Conservation (phyloP, 1,140 invertebrate species). For the silkworm (Bombyx mori) region ASM3026992v2 NC_085116.1:8330001-8330500, state of each 20-base stretch:
- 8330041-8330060: too few species aligned
- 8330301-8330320: conserved; percentile 24
- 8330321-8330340: conserved; percentile 27
- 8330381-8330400: conserved; percentile 73
- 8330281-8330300: conserved; percentile 54
- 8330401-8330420: conserved; percentile 74
- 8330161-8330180: too few species aligned
- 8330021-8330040: too few species aligned
- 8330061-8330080: too few species aligned
- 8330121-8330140: too few species aligned
- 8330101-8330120: too few species aligned
- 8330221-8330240: conserved; percentile 3
- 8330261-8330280: conserved; percentile 38
- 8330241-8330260: conserved; percentile 3
- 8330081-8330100: too few species aligned
- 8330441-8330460: conserved; percentile 70
- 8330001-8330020: too few species aligned
- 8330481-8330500: background rate
- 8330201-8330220: background rate
- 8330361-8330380: conserved; percentile 73
- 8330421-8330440: conserved; percentile 71
- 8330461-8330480: conserved; percentile 25
- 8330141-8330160: too few species aligned
- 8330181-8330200: too few species aligned
- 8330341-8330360: conserved; percentile 69